Percentiles rank a stretch among this genome's conserved stretches.
phyloP scores from a whole-genome alignment of 2,797 vertebrate species.

The Valencia hispanica region DNA sequence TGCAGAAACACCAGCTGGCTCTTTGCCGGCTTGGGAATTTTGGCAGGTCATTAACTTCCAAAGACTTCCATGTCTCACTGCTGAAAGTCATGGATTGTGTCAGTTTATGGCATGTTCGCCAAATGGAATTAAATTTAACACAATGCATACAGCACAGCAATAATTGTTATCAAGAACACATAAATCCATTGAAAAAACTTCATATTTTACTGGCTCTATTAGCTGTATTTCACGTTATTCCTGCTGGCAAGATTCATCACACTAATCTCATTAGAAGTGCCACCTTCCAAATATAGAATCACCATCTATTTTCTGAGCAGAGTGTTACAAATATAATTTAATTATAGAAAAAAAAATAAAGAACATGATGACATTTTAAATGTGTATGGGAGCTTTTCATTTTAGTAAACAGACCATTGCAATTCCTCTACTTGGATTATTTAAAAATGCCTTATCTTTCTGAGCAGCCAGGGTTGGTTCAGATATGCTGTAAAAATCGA shows the following conservation, averaged over 20 bases:
- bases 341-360: constrained; percentile 22
- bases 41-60: constrained; percentile 23
- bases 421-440: constrained; percentile 5
- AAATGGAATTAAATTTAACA: constrained; percentile 1
- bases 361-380: constrained; percentile 15
- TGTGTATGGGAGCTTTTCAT: constrained; percentile 23
- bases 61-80: constrained; percentile 8
- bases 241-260: constrained; percentile 16
- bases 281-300: constrained; percentile 14
- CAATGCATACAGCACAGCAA: constrained; percentile 3
- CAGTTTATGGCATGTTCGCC: constrained; percentile 2
- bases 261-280: constrained; percentile 30
- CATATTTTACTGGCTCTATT: constrained; percentile 3
- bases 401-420: constrained; percentile 18
- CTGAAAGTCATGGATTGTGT: constrained; percentile 8
- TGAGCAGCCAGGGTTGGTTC: neutral
- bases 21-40: constrained; percentile 12
- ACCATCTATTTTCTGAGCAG: constrained; percentile 8
- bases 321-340: constrained; percentile 5
- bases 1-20: neutral
- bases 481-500: neutral
- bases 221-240: constrained; percentile 5
- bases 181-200: constrained; percentile 4
- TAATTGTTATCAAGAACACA: constrained; percentile 1
- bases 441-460: constrained; percentile 1